These are phyloP conservation scores for Anastrepha ludens DNA, from an alignment of 1,140 invertebrate species.

Conservation along the genomic window DNA sequence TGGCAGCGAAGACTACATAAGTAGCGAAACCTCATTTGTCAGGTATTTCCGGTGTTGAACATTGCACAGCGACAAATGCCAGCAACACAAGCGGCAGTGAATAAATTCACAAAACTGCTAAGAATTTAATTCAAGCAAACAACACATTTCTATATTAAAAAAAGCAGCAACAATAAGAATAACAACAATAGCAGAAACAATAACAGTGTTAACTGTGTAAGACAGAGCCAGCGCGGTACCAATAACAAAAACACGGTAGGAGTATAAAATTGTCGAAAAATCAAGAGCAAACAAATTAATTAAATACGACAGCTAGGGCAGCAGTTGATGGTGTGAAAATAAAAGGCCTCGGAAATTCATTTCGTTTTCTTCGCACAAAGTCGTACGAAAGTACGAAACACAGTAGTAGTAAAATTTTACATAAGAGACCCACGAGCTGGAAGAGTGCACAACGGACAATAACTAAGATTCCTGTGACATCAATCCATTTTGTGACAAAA, in stretches of 20 bases:
- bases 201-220: not conserved
- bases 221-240: not conserved
- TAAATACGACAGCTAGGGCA: constrained; percentile 10
- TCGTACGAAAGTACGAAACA: constrained; percentile 29
- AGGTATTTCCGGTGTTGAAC: not conserved
- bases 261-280: constrained; percentile 43
- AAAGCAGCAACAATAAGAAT: constrained; percentile 3
- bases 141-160: not conserved
- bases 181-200: constrained; percentile 2
- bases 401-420: not conserved
- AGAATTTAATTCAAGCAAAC: not conserved
- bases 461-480: not conserved
- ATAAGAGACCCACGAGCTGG: not conserved
- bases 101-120: not conserved
- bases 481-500: not conserved
- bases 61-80: not conserved
- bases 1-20: not conserved
- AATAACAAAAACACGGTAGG: not conserved
- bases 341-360: constrained; percentile 59
- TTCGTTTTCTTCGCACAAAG: constrained; percentile 17
- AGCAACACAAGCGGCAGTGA: not conserved
- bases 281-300: constrained; percentile 53
- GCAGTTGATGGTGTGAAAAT: constrained; percentile 61
- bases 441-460: not conserved
- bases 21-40: not conserved